Evolutionary conservation across 2,888 invertebrate species (phyloP), one percentile per base, ranked within the genome.

Genomic region (Stenotaenia linearis): DNA sequence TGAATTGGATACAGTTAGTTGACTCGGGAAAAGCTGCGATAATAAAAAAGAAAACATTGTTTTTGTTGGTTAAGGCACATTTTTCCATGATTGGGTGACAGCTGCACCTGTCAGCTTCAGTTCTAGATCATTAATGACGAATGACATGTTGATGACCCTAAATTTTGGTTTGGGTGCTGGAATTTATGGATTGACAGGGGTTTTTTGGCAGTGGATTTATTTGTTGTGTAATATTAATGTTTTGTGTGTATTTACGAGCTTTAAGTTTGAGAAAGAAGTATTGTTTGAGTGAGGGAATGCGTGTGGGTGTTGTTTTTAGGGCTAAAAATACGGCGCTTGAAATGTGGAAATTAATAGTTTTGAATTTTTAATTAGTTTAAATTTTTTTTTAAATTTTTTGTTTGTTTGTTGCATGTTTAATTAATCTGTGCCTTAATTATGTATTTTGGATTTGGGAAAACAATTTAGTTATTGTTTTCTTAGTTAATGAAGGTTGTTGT

Each of bases 61-160:
- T 56, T 56, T 56, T 56, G 56, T 23, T 56, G 56, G 56, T 56
- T 56, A 56, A 56, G 56, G 21, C 21, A 56, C 21, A 21, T 56
- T 56, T 56, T 56, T 56, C 21, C 21, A 18, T 56, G 5, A 56
- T 56, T 56, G 56, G 28, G 25, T 69, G 69, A 69, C 69, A 69
- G 69, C 69, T 69, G 69, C 28, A 69, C 69, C 25, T 69, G 69
- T 69, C 69, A 69, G n/a, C 69, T 69, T 69, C 25, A 69, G 69
- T 69, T 69, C 69, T 69, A 69, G 69, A 69, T 28, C 69, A 69
- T 69, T 69, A 69, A 69, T 69, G 69, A 69, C 69, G 69, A 69
- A 69, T 69, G 69, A 12, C 69, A 69, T 69, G 69, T 28, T 69
- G 69, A 69, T 69, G 69, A 69, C 28, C 28, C 28, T 25, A 69